Evolutionary conservation across 2,888 invertebrate genomes (phyloP), one percentile per base, ranked within the genome.

Genomic region (Rutpela maculata): DNA sequence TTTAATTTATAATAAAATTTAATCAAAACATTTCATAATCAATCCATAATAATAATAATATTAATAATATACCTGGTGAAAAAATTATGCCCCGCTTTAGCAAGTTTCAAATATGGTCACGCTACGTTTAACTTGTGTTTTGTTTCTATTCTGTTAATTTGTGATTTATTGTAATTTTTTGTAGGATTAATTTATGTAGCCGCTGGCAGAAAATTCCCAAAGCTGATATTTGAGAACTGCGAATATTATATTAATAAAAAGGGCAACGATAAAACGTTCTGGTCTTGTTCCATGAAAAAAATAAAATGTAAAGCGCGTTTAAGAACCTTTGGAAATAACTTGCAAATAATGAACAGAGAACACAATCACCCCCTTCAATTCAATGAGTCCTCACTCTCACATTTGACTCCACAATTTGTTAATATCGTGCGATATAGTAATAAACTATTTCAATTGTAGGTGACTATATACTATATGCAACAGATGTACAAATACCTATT

Each of bases 111-210:
- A n/a, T n/a, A n/a, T n/a, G n/a, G n/a, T n/a, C n/a, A n/a, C n/a
- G n/a, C n/a, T n/a, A n/a, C 22, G 22, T 26, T 26, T 26, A 26
- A 26, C 4, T 26, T 35, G 31, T 43, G 43, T 15, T 43, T 43
- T 15, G 12, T 50, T 43, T 43, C 4, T 43, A 4, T 15, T 43
- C 12, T 15, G 7, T 11, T 43, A n/a, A 50, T 50, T n/a, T 50
- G 12, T 43, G 43, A 43, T 15, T 43, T 43, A 12, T 9, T 15
- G 10, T 43, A 26, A 62, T 69, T 80, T 83, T 59, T 80, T 83
- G 59, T 71, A 82, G 82, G 79, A 66, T 31, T 78, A 63, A 76
- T 83, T 12, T 84, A 82, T 57, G 82, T 82, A 68, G 81, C 82
- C 50, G 67, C 75, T 19, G 83, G 80, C 9, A 79, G 79, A 65